phyloP scores from a whole-genome alignment of 2,113 vertebrate species.

The Phylloscopus trochiloides region DNA sequence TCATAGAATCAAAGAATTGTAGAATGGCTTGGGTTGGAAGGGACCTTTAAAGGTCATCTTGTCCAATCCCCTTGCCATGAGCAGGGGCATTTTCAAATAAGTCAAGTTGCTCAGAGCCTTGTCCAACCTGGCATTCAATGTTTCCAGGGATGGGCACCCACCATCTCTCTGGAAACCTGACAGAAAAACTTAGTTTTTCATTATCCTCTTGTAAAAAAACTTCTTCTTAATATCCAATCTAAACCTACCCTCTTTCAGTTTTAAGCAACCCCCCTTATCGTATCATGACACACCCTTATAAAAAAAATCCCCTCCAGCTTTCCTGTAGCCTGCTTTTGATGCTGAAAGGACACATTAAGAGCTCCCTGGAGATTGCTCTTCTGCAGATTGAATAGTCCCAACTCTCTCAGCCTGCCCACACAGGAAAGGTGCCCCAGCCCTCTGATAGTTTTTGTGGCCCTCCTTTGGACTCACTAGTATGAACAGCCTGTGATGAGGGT shows the following conservation, averaged over 20 bases:
- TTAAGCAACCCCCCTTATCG: accelerated
- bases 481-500: background rate
- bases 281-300: background rate
- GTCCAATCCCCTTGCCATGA: background rate
- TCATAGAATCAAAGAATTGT: background rate
- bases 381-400: background rate
- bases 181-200: background rate
- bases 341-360: background rate
- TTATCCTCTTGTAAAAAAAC: background rate
- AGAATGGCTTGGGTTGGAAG: background rate
- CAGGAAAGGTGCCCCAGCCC: background rate
- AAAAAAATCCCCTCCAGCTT: background rate
- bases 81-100: background rate
- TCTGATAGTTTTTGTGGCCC: background rate
- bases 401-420: background rate
- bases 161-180: background rate
- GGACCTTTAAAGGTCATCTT: background rate
- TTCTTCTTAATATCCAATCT: background rate
- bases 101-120: background rate
- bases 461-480: background rate
- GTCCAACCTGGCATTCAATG: background rate
- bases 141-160: background rate
- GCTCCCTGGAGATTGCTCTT: background rate
- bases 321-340: background rate
- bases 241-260: background rate